phyloP scores from a whole-genome alignment of 1,140 invertebrate genomes.

The Coelopa frigida region DNA sequence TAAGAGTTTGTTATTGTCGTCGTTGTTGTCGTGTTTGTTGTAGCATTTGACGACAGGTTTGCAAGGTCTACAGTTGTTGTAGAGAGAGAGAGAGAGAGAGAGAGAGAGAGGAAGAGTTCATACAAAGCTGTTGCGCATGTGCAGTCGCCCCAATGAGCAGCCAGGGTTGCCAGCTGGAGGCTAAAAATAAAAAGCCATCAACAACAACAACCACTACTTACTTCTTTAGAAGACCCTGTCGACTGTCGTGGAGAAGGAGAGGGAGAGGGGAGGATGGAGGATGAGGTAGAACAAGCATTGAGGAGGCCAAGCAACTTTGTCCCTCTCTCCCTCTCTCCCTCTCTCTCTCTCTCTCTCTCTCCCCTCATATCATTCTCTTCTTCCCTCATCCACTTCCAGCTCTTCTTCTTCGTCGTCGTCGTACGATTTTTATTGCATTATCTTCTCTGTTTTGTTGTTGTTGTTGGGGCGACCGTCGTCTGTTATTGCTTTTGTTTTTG shows the following conservation, averaged over 20 bases:
- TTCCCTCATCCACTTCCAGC: not conserved
- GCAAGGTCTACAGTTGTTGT: not conserved
- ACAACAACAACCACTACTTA: too few relatives aligned
- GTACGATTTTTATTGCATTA: not conserved
- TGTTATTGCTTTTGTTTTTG: constrained; percentile 5
- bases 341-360: not conserved
- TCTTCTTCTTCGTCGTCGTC: constrained; percentile 1
- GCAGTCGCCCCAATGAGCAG: too few relatives aligned
- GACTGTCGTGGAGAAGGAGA: not conserved
- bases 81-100: not conserved
- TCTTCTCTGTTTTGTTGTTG: constrained; percentile 3
- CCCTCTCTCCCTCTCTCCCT: constrained; percentile 4
- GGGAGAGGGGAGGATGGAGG: not conserved
- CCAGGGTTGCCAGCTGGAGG: too few relatives aligned
- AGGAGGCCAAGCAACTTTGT: not conserved
- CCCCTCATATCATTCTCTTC: constrained; percentile 10
- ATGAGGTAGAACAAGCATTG: not conserved
- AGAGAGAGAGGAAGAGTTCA: not conserved
- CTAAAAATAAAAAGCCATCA: too few relatives aligned
- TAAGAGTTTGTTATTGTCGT: too few relatives aligned
- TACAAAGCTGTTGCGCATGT: not conserved
- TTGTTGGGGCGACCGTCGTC: not conserved
- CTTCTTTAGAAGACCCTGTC: too few relatives aligned
- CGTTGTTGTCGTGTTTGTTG: too few relatives aligned
- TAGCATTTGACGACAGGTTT: not conserved